Evolutionary conservation across 1,140 invertebrate genomes (phyloP), one percentile per base, ranked within the genome.

Genomic region (Caerostris extrusa): DNA sequence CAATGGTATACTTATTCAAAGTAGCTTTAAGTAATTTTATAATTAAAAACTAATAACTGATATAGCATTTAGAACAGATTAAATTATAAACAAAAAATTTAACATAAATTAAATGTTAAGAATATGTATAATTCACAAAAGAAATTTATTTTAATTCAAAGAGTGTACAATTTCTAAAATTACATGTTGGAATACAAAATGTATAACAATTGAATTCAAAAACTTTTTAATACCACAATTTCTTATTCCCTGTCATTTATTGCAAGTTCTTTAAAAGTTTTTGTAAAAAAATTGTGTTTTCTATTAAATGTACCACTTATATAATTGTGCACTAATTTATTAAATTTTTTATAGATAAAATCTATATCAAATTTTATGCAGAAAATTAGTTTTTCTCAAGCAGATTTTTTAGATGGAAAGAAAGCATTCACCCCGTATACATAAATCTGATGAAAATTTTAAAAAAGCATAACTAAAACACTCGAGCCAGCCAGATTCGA

Each of bases 401-500:
- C 34, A 34, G 34, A 34, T 34, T 34, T 34, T 34, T 64, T 3
- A 64, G 17, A 64, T 0, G 14, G 7, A 61, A 61, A 61, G 60
- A 3, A 64, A 17, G 12, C 34, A 34, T 34, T 34, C 34, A 34
- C 34, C 34, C 34, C 34, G 34, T 34, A 34, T 5, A 14, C 12
- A 14, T 14, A 14, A 5, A 64, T 0, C 7, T 14, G 8, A 64
- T 3, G 61, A 17, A 10, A 8, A 14, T 64, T n/a, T 3, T 3
- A 14, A 0, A 50, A 71, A 71, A 34, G 34, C 34, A 34, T 34
- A 19, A 71, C 7, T 50, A 3, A 3, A 7, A 1, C 3, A 3
- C 6, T 0, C 69, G 69, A 77, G 34, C 69, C 69, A 77, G 69
- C 69, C 69, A 77, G 69, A 77, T 77, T 77, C 94, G 94, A 95